Percentiles rank a stretch among this genome's conserved stretches.
These are phyloP conservation scores for Ochropacha duplaris DNA, from an alignment of 2,888 invertebrate genomes.

Conservation along the genomic window DNA sequence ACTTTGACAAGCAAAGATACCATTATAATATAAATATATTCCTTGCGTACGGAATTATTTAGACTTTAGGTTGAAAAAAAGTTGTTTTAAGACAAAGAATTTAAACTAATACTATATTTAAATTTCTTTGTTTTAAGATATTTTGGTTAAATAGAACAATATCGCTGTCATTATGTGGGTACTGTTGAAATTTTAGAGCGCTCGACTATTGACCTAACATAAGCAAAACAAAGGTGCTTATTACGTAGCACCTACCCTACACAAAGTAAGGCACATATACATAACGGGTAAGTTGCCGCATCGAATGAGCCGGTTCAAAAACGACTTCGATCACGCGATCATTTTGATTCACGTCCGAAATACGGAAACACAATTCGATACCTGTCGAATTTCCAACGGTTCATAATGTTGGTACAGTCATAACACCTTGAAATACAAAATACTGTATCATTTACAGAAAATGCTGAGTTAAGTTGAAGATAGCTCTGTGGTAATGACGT, in stretches of 20 bases:
- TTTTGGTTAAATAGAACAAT: neutral
- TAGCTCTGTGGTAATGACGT: no score
- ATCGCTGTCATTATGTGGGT: slow-evolving; percentile 8
- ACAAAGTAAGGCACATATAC: slow-evolving; percentile 26
- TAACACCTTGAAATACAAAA: neutral
- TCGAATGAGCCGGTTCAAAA: slow-evolving; percentile 50
- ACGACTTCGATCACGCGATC: slow-evolving; percentile 70
- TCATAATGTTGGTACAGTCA: neutral
- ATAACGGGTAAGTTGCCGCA: slow-evolving; percentile 41
- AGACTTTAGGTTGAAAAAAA: no score
- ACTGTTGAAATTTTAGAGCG: slow-evolving; percentile 24
- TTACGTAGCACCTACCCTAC: slow-evolving; percentile 36
- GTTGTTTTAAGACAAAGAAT: no score
- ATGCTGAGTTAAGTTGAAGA: no score
- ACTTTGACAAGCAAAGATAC: no score
- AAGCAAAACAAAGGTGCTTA: slow-evolving; percentile 47
- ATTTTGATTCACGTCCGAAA: slow-evolving; percentile 49
- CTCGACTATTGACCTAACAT: slow-evolving; percentile 39
- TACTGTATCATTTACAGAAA: neutral
- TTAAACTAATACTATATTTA: no score
- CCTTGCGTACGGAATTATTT: no score
- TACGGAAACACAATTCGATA: slow-evolving; percentile 27
- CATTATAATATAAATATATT: no score
- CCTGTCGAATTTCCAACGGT: slow-evolving; percentile 13
- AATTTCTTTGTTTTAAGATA: no score